Conservation (phyloP, 2,797 vertebrate genomes). For the Poecilia velifera region DNA sequence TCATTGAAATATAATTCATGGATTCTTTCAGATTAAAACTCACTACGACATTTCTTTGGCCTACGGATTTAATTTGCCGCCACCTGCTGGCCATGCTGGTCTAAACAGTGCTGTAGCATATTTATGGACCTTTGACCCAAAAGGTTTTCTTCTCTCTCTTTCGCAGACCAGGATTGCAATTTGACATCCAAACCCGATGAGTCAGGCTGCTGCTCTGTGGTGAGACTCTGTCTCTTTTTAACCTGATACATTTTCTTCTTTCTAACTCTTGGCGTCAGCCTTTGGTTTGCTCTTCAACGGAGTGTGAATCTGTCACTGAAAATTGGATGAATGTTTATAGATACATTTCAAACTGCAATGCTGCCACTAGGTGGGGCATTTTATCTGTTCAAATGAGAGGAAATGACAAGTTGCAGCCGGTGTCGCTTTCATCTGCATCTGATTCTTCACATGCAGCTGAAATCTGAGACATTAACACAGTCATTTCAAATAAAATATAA, state of each 20-base stretch:
- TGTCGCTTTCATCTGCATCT: neutral
- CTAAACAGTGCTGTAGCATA: neutral
- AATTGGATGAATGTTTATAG: neutral
- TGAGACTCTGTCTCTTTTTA: constrained; percentile 60
- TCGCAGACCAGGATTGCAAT: constrained; percentile 77
- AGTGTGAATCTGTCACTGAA: neutral
- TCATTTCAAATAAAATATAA: neutral
- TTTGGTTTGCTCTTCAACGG: neutral
- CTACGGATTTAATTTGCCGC: constrained; percentile 4
- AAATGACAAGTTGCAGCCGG: neutral
- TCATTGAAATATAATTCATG: neutral
- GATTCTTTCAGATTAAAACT: neutral
- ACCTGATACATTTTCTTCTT: neutral
- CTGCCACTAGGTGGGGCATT: constrained; percentile 49
- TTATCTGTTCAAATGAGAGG: neutral
- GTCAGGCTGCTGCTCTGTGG: constrained; percentile 74
- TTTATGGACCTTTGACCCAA: neutral
- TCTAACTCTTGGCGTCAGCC: neutral
- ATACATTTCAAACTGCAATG: neutral
- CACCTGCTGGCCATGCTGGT: constrained; percentile 20
- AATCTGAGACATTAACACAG: neutral
- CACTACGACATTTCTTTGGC: neutral
- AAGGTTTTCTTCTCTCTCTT: constrained; percentile 20
- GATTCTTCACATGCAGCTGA: neutral
- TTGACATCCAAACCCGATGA: constrained; percentile 70